Conservation (phyloP, 1,140 invertebrate genomes). For the Amyelois transitella region DNA sequence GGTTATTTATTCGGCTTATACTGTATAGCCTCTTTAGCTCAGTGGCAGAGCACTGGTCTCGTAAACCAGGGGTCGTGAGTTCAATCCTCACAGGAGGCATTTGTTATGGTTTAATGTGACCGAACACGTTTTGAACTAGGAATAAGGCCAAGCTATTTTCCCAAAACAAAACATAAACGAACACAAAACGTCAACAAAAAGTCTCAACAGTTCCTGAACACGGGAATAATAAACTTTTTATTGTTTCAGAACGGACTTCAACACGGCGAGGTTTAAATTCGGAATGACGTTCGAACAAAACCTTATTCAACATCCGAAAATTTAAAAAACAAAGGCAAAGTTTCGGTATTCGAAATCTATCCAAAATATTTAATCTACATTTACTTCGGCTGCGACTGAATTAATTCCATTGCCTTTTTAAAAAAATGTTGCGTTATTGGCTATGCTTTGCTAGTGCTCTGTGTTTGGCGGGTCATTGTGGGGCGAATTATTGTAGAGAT, state of each 20-base stretch:
- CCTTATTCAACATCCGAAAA: conserved; percentile 6
- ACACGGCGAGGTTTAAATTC: conserved; percentile 5
- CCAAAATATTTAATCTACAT: background rate
- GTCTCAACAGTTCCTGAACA: background rate
- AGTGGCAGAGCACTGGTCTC: conserved; percentile 94
- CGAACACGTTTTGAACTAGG: no score
- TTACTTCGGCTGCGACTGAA: background rate
- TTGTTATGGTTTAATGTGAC: no score
- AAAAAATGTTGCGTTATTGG: conserved; percentile 54
- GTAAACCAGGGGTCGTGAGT: conserved; percentile 93
- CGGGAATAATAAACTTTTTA: conserved; percentile 4
- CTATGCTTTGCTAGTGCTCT: conserved; percentile 49
- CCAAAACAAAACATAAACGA: background rate
- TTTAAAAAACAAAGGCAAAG: background rate
- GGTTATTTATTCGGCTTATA: no score
- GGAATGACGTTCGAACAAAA: conserved; percentile 11
- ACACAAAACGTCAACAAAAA: background rate
- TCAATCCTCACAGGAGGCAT: conserved; percentile 88
- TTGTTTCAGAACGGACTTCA: conserved; percentile 20
- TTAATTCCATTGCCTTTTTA: background rate
- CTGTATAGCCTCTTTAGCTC: conserved; percentile 89
- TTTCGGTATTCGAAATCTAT: conserved; percentile 3
- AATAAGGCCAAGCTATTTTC: no score
- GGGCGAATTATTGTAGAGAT: conserved; percentile 79
- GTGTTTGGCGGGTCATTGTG: conserved; percentile 48